Base-by-base conservation (phyloP, 2,797 vertebrate species). In the Falco biarmicus region DNA sequence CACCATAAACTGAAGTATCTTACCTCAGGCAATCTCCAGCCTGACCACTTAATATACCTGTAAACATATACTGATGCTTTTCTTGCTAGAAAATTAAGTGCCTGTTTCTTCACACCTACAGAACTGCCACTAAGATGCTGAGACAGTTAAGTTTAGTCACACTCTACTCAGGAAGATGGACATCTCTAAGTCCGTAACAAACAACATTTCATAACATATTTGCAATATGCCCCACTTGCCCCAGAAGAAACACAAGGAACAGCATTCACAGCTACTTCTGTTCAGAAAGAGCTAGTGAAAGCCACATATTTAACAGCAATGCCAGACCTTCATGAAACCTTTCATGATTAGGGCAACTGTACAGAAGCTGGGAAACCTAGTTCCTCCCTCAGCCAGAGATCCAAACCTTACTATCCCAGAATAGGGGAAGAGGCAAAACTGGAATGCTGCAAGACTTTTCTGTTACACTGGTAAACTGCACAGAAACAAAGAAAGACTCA, bases 301-400 rank as follows among this genome's bases (percentile, higher is more conserved):
- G 16, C 18, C 29, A 64, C 0, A 0, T 9, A 56, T 1, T 3
- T 9, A 71, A 37, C 22, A 74, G 32, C 65, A 92, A 34, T 16
- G 28, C 4, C 75, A 89, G 48, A 70, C 15, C 87, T 87, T 0
- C 4, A 18, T 51, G 20, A 4, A 84, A 59, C 11, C 48, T 16
- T 53, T 60, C 12, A 16, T 1, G 22, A 57, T 37, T 51, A 71
- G 50, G 22, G 37, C 47, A 73, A 50, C 26, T 29, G 41, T 17
- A 15, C 63, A 79, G 34, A 63, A 64, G 22, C 28, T 43, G 50
- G 39, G 32, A 89, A 89, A 64, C 13, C 26, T 47, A 7, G 15
- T 28, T 76, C 6, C 6, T 51, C 11, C 59, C 41, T 56, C 51
- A 56, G 41, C 6, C 22, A n/a, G n/a, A 82, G 15, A 79, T 16